phyloP scores from a whole-genome alignment of 30 jellyfish, hydroid and myxozoan species.

The Pelagia noctiluca region DNA sequence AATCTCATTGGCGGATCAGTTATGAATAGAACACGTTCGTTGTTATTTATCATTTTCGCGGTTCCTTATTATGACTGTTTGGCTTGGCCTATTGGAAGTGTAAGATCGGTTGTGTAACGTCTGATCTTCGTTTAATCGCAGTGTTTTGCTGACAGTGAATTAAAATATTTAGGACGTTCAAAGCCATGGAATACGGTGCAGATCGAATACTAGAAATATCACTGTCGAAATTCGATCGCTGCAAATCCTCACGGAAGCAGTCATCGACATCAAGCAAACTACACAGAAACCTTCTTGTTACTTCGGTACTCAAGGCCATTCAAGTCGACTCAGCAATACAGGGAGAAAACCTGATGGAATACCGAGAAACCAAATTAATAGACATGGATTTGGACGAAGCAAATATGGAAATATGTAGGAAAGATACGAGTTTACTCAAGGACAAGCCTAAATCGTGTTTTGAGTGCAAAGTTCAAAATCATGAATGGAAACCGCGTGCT shows the following conservation, averaged over 20 bases:
- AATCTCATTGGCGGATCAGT: conserved; percentile 48
- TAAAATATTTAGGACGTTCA: neutral
- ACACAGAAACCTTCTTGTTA: conserved; percentile 71
- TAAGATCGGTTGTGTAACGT: neutral
- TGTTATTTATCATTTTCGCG: conserved; percentile 47
- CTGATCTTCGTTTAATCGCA: neutral
- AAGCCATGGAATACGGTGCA: conserved; percentile 62
- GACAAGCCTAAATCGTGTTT: neutral
- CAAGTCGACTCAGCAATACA: conserved; percentile 49
- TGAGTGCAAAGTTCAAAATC: conserved; percentile 23
- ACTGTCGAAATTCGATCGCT: conserved; percentile 72
- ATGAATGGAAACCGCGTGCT: conserved; percentile 85
- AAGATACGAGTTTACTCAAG: conserved; percentile 12
- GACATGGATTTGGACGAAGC: conserved; percentile 74
- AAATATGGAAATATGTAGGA: conserved; percentile 19
- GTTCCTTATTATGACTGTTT: conserved; percentile 32
- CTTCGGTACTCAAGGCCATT: conserved; percentile 72
- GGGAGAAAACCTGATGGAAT: conserved; percentile 60
- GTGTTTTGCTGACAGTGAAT: neutral
- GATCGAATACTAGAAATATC: conserved; percentile 60
- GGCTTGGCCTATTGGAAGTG: neutral
- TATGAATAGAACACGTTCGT: conserved; percentile 77
- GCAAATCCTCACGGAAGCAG: conserved; percentile 62
- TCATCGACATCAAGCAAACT: conserved; percentile 54
- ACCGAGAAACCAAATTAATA: conserved; percentile 68